Base-by-base conservation (phyloP, 2,888 invertebrate species). In the Drosophila birchii region DNA sequence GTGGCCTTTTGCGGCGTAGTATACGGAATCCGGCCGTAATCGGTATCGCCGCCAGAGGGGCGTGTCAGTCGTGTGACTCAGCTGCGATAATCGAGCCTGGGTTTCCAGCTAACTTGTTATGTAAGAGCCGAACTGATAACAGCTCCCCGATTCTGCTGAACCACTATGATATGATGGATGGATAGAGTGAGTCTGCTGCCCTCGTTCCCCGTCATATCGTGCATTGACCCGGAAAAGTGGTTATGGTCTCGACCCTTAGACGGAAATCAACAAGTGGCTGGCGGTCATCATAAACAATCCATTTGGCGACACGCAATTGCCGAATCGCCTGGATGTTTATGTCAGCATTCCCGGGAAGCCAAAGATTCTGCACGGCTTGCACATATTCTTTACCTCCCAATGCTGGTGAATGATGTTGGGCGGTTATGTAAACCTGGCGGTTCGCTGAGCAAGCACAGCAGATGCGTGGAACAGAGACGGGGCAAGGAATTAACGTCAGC, bases 51-150 rank as follows among this genome's bases (percentile, higher is more conserved):
- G 5, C n/a, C 16, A 53, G 51, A 51, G 74, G 81, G 81, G 78
- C 78, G 66, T 83, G 84, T 74, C 71, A 56, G 66, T 54, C 43
- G 53, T 61, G 76, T 86, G 84, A 86, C 68, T 83, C 83, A 83
- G 79, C 1, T 32, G 51, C 51, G 64, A 51, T 63, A 63, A 53
- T 49, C 49, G 34, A 7, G 45, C 45, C 9, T 9, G 45, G 45
- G 20, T 29, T 38, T 67, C 63, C 54, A 72, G 59, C 54, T 34
- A 75, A 58, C 45, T n/a, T 59, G 39, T 72, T 73, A 73, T 58
- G 39, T 73, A 73, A 73, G 47, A 29, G 23, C 41, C 41, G 16
- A 23, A 9, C 20, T 26, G 49, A 71, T 62, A 72, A 71, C 18
- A 43, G 41, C 18, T 11, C 36, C 23, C 29, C 51, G 51, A 43